Evolutionary conservation across 2,113 vertebrate species (phyloP).

Genomic region (Paedocypris sp.): DNA sequence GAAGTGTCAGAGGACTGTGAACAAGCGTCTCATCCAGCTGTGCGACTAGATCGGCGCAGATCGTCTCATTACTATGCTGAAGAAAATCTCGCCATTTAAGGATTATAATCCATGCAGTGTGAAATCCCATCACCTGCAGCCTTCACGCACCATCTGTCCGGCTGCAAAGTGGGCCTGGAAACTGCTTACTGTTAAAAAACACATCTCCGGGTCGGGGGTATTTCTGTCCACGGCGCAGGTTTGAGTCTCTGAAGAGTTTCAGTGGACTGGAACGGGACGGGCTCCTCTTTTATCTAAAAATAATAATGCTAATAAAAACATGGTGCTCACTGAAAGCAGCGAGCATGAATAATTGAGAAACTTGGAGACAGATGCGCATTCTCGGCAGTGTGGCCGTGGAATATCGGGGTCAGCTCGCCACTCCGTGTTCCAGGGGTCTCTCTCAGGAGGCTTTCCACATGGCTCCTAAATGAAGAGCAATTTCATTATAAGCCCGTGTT

Average conservation of each 20-base stretch:
- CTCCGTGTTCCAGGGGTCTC: conserved; percentile 2
- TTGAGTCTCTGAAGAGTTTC: background rate
- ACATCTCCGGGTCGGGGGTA: background rate
- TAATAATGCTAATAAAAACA: conserved; percentile 22
- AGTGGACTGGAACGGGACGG: background rate
- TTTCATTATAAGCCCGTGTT: background rate
- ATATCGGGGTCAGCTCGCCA: conserved; percentile 28
- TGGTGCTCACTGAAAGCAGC: background rate
- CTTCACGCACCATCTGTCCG: no score
- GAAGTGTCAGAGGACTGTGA: no score
- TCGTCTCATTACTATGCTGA: no score
- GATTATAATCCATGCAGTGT: no score
- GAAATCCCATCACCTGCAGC: no score
- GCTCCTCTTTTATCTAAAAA: conserved; percentile 17
- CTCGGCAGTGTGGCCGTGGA: background rate
- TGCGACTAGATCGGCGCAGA: no score
- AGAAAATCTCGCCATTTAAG: no score
- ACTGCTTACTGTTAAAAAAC: conserved; percentile 10
- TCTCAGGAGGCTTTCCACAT: conserved; percentile 13
- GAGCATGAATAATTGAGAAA: conserved; percentile 25
- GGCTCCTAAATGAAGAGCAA: background rate
- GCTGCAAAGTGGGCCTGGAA: background rate
- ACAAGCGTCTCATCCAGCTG: no score
- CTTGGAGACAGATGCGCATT: background rate
- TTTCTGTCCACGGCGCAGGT: background rate